phyloP scores from a whole-genome alignment of 2,888 invertebrate species.

The Digitonthophagus gazella region DNA sequence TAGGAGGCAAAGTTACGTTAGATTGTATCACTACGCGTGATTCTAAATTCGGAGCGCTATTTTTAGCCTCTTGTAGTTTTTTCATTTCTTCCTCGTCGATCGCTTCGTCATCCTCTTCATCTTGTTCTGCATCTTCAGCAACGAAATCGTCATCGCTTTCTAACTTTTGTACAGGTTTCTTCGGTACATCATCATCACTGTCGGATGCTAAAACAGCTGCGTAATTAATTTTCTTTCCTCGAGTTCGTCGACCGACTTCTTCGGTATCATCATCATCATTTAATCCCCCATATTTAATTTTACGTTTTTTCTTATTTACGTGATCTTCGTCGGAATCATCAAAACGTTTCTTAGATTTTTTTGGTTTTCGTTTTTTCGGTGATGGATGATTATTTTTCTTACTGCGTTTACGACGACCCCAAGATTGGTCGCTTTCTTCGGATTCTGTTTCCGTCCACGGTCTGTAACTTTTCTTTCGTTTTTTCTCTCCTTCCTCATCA shows the following conservation, averaged over 20 bases:
- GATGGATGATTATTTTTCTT: constrained; percentile 32
- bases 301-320: constrained; percentile 43
- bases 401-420: constrained; percentile 53
- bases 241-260: constrained; percentile 64
- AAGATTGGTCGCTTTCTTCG: constrained; percentile 61
- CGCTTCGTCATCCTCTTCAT: constrained; percentile 34
- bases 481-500: constrained; percentile 53
- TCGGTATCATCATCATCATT: constrained; percentile 55
- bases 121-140: constrained; percentile 51
- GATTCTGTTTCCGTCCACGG: constrained; percentile 62
- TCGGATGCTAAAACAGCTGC: constrained; percentile 67
- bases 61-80: not conserved
- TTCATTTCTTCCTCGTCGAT: constrained; percentile 34
- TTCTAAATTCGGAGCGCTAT: constrained; percentile 23
- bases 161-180: constrained; percentile 49
- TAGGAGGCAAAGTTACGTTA: not conserved
- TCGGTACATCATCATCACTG: constrained; percentile 62
- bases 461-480: constrained; percentile 58
- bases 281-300: constrained; percentile 59
- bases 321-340: constrained; percentile 50
- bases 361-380: constrained; percentile 51
- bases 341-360: constrained; percentile 51
- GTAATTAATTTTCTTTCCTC: constrained; percentile 74
- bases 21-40: constrained; percentile 33
- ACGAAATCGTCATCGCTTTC: constrained; percentile 55